Conservation (phyloP, 2,113 vertebrate genomes). For the Pseudopodoces humilis region DNA sequence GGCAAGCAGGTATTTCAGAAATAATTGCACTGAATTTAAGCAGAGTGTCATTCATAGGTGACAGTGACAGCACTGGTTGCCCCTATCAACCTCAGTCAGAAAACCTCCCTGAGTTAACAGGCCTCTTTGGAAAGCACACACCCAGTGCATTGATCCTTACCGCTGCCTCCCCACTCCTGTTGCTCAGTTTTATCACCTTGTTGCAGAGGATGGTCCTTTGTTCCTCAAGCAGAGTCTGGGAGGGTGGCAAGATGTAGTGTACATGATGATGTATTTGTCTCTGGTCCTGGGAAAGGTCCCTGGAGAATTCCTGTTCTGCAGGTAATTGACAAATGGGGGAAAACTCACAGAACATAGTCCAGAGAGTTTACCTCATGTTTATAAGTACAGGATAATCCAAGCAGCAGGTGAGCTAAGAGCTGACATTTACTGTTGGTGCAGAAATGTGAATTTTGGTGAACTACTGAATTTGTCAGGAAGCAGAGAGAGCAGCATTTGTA, state of each 20-base stretch:
- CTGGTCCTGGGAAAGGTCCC: background rate
- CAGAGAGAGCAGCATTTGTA: background rate
- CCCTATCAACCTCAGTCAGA: background rate
- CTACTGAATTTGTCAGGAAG: background rate
- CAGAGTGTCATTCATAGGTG: background rate
- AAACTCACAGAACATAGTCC: background rate
- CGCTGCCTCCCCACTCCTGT: background rate
- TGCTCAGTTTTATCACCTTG: background rate
- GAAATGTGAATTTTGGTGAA: background rate
- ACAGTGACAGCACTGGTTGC: background rate
- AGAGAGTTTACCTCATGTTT: background rate
- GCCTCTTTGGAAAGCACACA: background rate
- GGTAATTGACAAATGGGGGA: background rate
- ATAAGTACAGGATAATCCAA: background rate
- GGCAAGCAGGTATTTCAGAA: background rate
- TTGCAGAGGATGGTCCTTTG: background rate
- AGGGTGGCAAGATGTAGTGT: background rate
- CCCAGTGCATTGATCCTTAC: too few species aligned
- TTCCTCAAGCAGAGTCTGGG: background rate
- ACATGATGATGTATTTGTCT: background rate
- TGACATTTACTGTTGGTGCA: rapidly evolving
- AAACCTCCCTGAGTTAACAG: rapidly evolving
- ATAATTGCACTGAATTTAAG: background rate
- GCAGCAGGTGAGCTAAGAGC: background rate
- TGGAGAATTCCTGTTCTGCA: background rate